phyloP scores from a whole-genome alignment of 2,113 vertebrate genomes.

The Aspiorhynchus laticeps region DNA sequence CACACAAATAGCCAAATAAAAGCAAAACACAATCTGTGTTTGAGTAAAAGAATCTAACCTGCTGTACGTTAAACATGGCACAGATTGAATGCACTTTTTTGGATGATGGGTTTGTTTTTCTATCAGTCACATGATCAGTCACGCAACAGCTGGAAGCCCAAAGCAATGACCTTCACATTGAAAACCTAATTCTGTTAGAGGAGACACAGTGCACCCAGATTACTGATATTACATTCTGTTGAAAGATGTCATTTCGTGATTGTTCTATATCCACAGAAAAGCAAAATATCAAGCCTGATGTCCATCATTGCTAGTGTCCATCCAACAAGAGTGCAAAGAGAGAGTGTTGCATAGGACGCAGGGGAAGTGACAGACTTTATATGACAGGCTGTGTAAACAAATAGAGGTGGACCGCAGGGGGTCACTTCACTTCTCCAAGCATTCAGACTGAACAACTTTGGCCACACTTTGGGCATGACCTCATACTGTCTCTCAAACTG shows the following conservation, averaged over 20 bases:
- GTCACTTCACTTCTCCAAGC: conserved; percentile 6
- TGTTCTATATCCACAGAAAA: neutral
- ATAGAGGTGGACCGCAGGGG: conserved; percentile 10
- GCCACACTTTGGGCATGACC: neutral
- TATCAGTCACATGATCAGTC: neutral
- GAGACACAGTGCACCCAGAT: neutral
- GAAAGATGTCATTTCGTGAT: neutral
- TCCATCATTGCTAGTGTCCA: conserved; percentile 8
- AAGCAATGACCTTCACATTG: neutral
- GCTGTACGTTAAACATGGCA: neutral
- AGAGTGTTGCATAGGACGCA: conserved; percentile 47
- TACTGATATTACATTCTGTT: neutral
- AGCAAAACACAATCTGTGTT: conserved; percentile 1
- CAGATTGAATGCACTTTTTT: neutral
- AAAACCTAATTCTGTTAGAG: conserved; percentile 19
- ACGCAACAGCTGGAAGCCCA: neutral
- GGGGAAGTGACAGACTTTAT: conserved; percentile 41
- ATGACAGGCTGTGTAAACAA: conserved; percentile 46
- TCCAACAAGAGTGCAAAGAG: conserved; percentile 4
- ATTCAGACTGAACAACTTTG: conserved; percentile 12
- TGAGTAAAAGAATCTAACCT: neutral
- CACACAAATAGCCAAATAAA: neutral
- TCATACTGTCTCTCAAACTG: conserved; percentile 9
- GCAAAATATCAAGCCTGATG: conserved; percentile 1
- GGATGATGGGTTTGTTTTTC: neutral